Percentiles rank a stretch among this genome's conserved stretches.
Evolutionary conservation across 64 coral and sea anemone genomes (phyloP).

Genomic region (Trachythela sp.): DNA sequence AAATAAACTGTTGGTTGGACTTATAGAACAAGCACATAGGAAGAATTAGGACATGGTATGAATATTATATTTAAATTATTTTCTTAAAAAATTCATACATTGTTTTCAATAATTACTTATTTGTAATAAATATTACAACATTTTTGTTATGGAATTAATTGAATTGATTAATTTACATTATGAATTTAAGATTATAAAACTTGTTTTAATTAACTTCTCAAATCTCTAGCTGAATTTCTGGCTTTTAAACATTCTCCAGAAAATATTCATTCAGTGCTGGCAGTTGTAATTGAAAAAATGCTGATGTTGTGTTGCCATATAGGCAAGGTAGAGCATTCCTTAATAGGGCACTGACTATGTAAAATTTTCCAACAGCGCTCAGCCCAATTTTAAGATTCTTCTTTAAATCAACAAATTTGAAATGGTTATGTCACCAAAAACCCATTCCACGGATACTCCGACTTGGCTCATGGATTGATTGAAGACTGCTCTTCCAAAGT

Average conservation of each 20-base stretch:
- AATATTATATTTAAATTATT: background rate
- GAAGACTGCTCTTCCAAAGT: background rate
- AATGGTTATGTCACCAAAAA: conserved; percentile 2
- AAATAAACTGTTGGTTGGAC: conserved; percentile 19
- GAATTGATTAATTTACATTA: conserved; percentile 22
- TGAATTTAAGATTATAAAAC: conserved; percentile 13
- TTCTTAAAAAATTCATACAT: conserved; percentile 26
- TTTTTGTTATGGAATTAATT: conserved; percentile 16
- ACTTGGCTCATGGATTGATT: conserved; percentile 12
- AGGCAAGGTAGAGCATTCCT: background rate
- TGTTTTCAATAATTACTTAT: background rate
- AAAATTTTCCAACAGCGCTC: background rate
- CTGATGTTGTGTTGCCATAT: background rate
- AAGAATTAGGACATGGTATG: conserved; percentile 10
- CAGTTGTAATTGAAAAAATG: background rate
- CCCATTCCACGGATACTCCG: conserved; percentile 10
- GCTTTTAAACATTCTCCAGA: background rate
- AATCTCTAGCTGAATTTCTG: background rate
- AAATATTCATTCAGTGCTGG: conserved; percentile 11
- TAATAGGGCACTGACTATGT: background rate
- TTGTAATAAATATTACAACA: conserved; percentile 10
- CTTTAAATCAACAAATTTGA: conserved; percentile 14
- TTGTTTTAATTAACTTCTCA: conserved; percentile 11
- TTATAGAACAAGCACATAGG: conserved; percentile 11
- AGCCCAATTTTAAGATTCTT: conserved; percentile 6